A percentile compares a stretch with the other conserved stretches of the same genome.
These are phyloP conservation scores for Brotula barbata DNA, from an alignment of 2,797 vertebrate species.

Conservation along the genomic window DNA sequence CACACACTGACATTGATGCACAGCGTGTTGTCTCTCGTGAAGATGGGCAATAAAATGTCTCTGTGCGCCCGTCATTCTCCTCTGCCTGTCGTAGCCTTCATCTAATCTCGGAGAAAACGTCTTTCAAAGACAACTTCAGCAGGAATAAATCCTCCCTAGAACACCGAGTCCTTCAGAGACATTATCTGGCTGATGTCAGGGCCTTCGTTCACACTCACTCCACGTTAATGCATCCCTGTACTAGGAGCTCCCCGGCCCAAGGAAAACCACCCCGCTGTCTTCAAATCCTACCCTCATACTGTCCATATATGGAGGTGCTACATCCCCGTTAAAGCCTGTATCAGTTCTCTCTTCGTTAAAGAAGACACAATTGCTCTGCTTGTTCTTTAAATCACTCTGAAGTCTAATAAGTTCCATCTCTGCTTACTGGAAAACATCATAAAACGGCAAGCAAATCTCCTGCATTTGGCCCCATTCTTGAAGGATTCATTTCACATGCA, in stretches of 20 bases:
- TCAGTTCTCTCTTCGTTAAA: conserved; percentile 15
- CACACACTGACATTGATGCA: conserved; percentile 31
- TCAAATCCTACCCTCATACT: conserved; percentile 32
- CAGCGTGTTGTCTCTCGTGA: conserved; percentile 26
- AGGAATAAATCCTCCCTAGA: conserved; percentile 32
- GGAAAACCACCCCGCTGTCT: conserved; percentile 16
- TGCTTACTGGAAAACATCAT: conserved; percentile 27
- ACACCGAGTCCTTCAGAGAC: conserved; percentile 40
- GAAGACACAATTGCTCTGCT: conserved; percentile 12
- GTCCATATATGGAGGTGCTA: conserved; percentile 19
- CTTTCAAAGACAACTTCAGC: conserved; percentile 31
- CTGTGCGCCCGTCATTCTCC: conserved; percentile 12
- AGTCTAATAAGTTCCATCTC: neutral
- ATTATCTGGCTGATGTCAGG: conserved; percentile 58
- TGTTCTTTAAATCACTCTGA: conserved; percentile 10
- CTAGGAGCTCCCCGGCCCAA: conserved; percentile 27
- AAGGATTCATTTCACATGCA: conserved; percentile 31
- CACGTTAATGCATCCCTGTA: conserved; percentile 45
- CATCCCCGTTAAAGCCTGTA: conserved; percentile 23
- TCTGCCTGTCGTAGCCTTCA: conserved; percentile 21
- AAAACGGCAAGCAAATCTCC: conserved; percentile 28
- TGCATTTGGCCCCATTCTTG: conserved; percentile 31
- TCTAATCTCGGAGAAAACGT: conserved; percentile 28
- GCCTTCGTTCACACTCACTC: conserved; percentile 44
- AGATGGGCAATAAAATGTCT: conserved; percentile 36